These are phyloP conservation scores for Andrena camellia DNA, from an alignment of 2,888 invertebrate species.

Conservation along the genomic window DNA sequence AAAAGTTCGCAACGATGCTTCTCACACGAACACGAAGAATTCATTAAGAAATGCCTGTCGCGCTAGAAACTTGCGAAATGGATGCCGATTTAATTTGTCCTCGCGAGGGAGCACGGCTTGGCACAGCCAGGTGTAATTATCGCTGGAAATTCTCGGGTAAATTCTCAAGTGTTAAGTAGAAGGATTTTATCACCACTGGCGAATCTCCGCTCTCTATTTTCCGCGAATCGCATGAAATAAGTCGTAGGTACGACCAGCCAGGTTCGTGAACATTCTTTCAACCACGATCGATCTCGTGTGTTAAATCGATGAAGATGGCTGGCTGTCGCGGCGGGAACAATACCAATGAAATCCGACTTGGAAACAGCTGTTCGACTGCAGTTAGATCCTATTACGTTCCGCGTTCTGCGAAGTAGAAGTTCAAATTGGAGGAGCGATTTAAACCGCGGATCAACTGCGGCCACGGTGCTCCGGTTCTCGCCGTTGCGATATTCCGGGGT, in stretches of 20 bases:
- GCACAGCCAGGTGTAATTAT: conserved; percentile 68
- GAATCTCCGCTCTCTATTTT: conserved; percentile 35
- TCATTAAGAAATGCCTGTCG: conserved; percentile 69
- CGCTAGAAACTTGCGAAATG: conserved; percentile 44
- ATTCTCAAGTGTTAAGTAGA: conserved; percentile 58
- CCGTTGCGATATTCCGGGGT: conserved; percentile 5
- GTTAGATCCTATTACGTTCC: conserved; percentile 32
- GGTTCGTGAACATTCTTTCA: background rate
- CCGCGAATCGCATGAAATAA: background rate
- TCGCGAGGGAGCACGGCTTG: conserved; percentile 62
- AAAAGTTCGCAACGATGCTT: conserved; percentile 51
- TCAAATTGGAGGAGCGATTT: conserved; percentile 42
- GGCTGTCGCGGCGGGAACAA: conserved; percentile 11
- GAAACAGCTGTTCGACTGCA: background rate
- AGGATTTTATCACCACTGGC: conserved; percentile 60
- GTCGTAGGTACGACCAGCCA: background rate
- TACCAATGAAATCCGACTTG: conserved; percentile 20
- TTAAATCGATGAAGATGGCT: background rate
- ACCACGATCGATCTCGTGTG: background rate
- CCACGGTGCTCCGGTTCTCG: conserved; percentile 26
- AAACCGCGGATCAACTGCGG: conserved; percentile 23
- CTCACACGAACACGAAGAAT: conserved; percentile 64
- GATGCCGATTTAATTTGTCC: conserved; percentile 68
- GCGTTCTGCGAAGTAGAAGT: conserved; percentile 25
- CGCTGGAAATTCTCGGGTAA: conserved; percentile 63